phyloP scores from a whole-genome alignment of 1,140 invertebrate species.

The Mamestra configurata region DNA sequence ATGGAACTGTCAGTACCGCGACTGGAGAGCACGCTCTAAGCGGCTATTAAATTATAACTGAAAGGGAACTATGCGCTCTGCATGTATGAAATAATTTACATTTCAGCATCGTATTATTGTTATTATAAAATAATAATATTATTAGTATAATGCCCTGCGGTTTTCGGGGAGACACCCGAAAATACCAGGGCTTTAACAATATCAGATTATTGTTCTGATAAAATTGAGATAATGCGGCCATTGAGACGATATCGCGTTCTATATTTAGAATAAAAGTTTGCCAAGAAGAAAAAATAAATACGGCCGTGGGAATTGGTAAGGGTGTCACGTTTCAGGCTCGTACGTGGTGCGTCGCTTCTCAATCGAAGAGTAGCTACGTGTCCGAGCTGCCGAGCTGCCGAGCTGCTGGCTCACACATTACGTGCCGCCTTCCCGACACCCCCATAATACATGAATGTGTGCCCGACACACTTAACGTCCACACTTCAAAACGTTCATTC shows the following conservation, averaged over 20 bases:
- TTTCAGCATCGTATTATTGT: slow-evolving; percentile 7
- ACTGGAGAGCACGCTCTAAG: neutral
- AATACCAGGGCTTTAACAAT: neutral
- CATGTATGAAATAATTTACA: slow-evolving; percentile 8
- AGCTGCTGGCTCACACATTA: neutral
- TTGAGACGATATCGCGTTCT: slow-evolving; percentile 44
- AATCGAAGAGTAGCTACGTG: slow-evolving; percentile 60
- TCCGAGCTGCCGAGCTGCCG: slow-evolving; percentile 27
- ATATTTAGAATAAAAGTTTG: slow-evolving; percentile 64
- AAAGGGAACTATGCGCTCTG: neutral
- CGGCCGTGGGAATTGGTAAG: slow-evolving; percentile 62
- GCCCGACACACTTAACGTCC: slow-evolving; percentile 17
- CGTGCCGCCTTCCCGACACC: neutral
- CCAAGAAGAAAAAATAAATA: slow-evolving; percentile 62
- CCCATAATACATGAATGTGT: neutral
- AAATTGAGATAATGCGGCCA: slow-evolving; percentile 39
- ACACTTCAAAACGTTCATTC: slow-evolving; percentile 23
- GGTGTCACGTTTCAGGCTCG: slow-evolving; percentile 62
- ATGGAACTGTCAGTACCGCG: neutral
- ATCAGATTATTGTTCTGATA: slow-evolving; percentile 18
- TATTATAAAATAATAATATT: no score
- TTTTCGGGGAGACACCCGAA: neutral
- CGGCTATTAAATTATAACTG: neutral
- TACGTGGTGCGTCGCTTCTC: slow-evolving; percentile 64
- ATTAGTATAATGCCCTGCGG: no score